These are phyloP conservation scores for Antechinus flavipes DNA, from an alignment of 2,113 vertebrate genomes.

Conservation along the genomic window DNA sequence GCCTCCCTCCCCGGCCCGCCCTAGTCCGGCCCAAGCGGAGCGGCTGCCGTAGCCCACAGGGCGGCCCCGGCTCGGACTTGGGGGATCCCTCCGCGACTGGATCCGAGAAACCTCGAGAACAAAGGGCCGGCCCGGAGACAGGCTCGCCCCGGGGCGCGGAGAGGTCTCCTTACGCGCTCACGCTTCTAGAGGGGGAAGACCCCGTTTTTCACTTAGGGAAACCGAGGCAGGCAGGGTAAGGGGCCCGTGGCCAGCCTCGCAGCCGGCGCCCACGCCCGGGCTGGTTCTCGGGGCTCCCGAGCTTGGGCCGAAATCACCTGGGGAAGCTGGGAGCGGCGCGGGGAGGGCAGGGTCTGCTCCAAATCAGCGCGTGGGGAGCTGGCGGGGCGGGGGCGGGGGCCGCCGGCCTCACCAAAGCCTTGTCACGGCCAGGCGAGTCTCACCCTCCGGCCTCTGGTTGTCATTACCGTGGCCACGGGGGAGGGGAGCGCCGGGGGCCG, in stretches of 20 bases:
- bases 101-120: too few species aligned
- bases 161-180: background rate
- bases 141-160: too few species aligned
- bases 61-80: too few species aligned
- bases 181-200: rapidly evolving
- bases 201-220: background rate
- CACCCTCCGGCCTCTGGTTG: constrained; percentile 64
- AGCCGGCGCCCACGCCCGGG: background rate
- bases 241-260: too few species aligned
- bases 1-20: background rate
- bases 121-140: too few species aligned
- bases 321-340: too few species aligned
- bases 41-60: too few species aligned
- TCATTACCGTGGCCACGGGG: constrained; percentile 36
- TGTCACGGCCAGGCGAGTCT: constrained; percentile 5
- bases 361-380: background rate
- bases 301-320: background rate
- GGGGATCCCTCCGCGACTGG: too few species aligned
- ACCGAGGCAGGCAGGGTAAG: background rate
- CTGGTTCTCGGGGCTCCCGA: background rate
- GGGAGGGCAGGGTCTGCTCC: too few species aligned
- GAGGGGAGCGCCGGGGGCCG: background rate
- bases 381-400: too few species aligned
- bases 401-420: background rate
- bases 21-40: too few species aligned